Percentiles rank a stretch among this genome's conserved stretches.
These are phyloP conservation scores for Andrena flavipes DNA, from an alignment of 2,888 invertebrate genomes.

Conservation along the genomic window DNA sequence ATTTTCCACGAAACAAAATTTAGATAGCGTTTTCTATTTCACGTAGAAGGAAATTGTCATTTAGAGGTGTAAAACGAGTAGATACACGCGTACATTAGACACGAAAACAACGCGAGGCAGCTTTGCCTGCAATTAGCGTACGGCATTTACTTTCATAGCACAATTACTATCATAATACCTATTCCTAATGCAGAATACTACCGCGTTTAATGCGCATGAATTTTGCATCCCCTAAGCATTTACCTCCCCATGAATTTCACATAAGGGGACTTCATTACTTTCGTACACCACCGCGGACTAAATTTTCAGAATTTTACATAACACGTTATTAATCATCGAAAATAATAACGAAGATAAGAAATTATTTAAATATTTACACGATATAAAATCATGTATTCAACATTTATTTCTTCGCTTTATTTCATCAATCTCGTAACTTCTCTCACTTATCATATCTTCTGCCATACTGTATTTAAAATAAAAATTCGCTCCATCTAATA, in stretches of 20 bases:
- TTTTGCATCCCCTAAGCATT: constrained; percentile 1
- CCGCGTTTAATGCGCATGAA: constrained; percentile 9
- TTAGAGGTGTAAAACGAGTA: neutral
- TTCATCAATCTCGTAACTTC: no score
- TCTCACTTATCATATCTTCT: no score
- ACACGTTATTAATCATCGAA: neutral
- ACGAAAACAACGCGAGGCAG: constrained; percentile 11
- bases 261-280: constrained; percentile 13
- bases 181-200: constrained; percentile 11
- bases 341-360: neutral
- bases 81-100: constrained; percentile 23
- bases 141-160: constrained; percentile 43
- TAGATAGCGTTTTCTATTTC: neutral
- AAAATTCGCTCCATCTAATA: no score
- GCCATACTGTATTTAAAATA: no score
- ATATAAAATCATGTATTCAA: neutral
- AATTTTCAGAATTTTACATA: neutral
- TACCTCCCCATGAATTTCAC: constrained; percentile 29
- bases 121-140: constrained; percentile 27
- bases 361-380: neutral
- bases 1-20: neutral
- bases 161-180: constrained; percentile 40
- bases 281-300: neutral
- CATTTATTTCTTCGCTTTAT: no score
- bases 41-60: constrained; percentile 22